phyloP scores from a whole-genome alignment of 2,888 invertebrate species.

The Phengaris arion region DNA sequence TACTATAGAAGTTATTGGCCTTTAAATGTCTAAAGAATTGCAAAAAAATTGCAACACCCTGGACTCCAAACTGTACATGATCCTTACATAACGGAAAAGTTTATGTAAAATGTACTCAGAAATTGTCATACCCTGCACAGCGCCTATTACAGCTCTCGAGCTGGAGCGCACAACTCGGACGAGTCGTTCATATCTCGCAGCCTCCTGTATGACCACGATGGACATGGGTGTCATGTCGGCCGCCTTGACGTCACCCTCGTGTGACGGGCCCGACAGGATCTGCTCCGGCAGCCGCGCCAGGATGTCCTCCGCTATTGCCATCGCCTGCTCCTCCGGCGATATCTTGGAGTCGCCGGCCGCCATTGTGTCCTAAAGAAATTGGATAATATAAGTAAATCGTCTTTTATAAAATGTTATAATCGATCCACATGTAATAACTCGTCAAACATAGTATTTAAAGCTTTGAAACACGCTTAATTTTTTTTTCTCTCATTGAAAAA shows the following conservation, averaged over 20 bases:
- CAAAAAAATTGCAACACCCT: too few species aligned
- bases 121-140: conserved; percentile 87
- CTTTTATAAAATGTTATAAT: too few species aligned
- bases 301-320: conserved; percentile 88
- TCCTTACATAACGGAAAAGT: too few species aligned
- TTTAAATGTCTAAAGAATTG: too few species aligned
- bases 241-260: conserved; percentile 85
- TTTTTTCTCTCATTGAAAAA: background rate
- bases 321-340: conserved; percentile 89
- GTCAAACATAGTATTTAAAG: background rate
- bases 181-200: conserved; percentile 88
- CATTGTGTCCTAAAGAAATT: conserved; percentile 78
- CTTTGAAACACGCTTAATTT: background rate
- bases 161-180: conserved; percentile 86
- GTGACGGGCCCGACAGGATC: conserved; percentile 82
- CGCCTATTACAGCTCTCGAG: conserved; percentile 88
- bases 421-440: too few species aligned
- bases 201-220: conserved; percentile 93
- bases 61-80: too few species aligned
- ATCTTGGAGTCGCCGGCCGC: conserved; percentile 80
- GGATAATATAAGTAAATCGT: too few species aligned
- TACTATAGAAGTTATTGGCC: too few species aligned
- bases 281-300: conserved; percentile 86
- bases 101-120: too few species aligned
- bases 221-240: conserved; percentile 94